Conservation (phyloP, 2,113 vertebrate species). For the Oryzias celebensis region DNA sequence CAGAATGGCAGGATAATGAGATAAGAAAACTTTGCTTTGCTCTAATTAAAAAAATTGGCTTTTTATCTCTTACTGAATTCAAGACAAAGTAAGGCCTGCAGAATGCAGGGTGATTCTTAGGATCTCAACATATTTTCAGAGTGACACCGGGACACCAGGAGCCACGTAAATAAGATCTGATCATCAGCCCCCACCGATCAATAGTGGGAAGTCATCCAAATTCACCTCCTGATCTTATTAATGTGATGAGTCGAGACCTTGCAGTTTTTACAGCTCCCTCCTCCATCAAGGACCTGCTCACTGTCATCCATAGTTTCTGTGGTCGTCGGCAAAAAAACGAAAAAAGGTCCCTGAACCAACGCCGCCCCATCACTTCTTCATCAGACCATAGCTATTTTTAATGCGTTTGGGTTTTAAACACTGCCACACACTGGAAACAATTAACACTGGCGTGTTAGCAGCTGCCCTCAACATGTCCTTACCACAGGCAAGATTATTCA, state of each 20-base stretch:
- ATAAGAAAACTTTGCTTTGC: slow-evolving; percentile 62
- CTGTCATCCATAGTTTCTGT: slow-evolving; percentile 46
- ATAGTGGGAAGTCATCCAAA: slow-evolving; percentile 62
- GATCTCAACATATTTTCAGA: slow-evolving; percentile 56
- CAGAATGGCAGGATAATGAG: slow-evolving; percentile 64
- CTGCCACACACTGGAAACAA: slow-evolving; percentile 82
- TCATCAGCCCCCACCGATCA: slow-evolving; percentile 57
- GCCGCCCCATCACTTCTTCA: slow-evolving; percentile 59
- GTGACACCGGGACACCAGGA: slow-evolving; percentile 48
- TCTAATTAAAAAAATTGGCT: slow-evolving; percentile 71
- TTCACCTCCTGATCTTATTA: slow-evolving; percentile 58
- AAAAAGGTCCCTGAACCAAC: slow-evolving; percentile 58
- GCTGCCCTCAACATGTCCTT: slow-evolving; percentile 86
- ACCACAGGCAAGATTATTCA: slow-evolving; percentile 85
- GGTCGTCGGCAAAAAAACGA: slow-evolving; percentile 48
- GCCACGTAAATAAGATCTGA: slow-evolving; percentile 66
- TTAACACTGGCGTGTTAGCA: slow-evolving; percentile 83
- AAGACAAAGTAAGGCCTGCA: slow-evolving; percentile 47
- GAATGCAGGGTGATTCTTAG: slow-evolving; percentile 62
- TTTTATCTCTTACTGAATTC: slow-evolving; percentile 62
- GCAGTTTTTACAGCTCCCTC: slow-evolving; percentile 41
- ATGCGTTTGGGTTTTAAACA: slow-evolving; percentile 80
- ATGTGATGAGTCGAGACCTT: slow-evolving; percentile 63
- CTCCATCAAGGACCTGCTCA: slow-evolving; percentile 37
- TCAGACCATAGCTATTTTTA: slow-evolving; percentile 73